Percentiles rank a stretch among this genome's conserved stretches.
phyloP scores from a whole-genome alignment of 2,888 invertebrate genomes.

The Hirtodrosophila trivittata region DNA sequence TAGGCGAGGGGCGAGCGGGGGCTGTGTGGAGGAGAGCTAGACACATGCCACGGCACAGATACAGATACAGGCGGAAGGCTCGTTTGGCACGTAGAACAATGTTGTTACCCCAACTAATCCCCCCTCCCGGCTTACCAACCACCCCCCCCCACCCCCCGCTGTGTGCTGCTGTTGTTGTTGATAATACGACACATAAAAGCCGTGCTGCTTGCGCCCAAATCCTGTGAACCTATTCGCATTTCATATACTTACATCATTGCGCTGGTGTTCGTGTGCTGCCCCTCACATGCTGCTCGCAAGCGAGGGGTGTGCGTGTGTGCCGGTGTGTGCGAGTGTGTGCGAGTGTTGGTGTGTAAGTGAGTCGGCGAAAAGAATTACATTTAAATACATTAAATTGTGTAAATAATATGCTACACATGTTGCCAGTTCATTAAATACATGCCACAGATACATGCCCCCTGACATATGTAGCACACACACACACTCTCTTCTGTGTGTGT shows the following conservation, averaged over 20 bases:
- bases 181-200: slow-evolving; percentile 68
- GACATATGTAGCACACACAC: slow-evolving; percentile 49
- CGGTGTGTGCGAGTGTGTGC: slow-evolving; percentile 17
- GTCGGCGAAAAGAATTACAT: slow-evolving; percentile 69
- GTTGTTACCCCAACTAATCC: slow-evolving; percentile 49
- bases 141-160: slow-evolving; percentile 20
- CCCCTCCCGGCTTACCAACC: too few relatives aligned
- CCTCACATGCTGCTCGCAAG: slow-evolving; percentile 44
- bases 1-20: slow-evolving; percentile 10
- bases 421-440: slow-evolving; percentile 80
- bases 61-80: slow-evolving; percentile 23
- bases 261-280: slow-evolving; percentile 67
- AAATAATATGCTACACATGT: slow-evolving; percentile 80
- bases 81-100: slow-evolving; percentile 38
- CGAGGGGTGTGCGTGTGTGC: too few relatives aligned
- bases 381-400: slow-evolving; percentile 80
- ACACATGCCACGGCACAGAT: slow-evolving; percentile 46
- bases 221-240: slow-evolving; percentile 82
- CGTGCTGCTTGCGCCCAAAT: slow-evolving; percentile 68
- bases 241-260: slow-evolving; percentile 83
- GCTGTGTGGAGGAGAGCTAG: slow-evolving; percentile 37
- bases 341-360: slow-evolving; percentile 6
- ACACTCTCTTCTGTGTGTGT: slow-evolving; percentile 5
- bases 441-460: slow-evolving; percentile 70
- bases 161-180: slow-evolving; percentile 52